phyloP scores from a whole-genome alignment of 1,140 invertebrate genomes.

The Ceratoteleas bidentatus region DNA sequence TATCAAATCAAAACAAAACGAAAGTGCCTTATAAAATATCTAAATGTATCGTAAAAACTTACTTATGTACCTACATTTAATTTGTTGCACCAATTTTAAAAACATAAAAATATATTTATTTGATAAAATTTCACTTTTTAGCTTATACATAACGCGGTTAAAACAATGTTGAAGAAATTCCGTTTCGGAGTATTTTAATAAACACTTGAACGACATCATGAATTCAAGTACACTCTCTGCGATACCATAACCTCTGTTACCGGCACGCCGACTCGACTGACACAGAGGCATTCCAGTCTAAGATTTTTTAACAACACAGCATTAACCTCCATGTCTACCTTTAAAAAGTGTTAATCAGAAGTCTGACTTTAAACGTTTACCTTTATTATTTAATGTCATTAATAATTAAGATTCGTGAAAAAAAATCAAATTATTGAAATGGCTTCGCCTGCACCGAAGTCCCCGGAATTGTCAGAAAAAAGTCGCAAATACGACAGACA shows the following conservation, averaged over 20 bases:
- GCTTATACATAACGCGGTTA: no score
- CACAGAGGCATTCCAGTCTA: conserved; percentile 6
- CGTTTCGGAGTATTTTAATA: neutral
- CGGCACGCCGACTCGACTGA: neutral
- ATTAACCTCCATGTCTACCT: conserved; percentile 17
- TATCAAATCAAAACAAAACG: no score
- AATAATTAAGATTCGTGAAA: conserved; percentile 4
- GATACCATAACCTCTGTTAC: neutral
- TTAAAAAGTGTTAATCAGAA: neutral
- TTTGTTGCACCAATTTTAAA: no score
- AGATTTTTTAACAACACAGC: conserved; percentile 16
- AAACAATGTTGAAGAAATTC: neutral
- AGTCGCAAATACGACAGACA: conserved; percentile 94
- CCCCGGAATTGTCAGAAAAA: conserved; percentile 90
- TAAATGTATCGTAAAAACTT: no score
- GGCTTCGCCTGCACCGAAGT: conserved; percentile 90
- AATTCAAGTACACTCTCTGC: neutral
- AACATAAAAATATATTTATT: no score
- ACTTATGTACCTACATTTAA: no score
- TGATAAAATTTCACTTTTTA: no score
- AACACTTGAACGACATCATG: neutral
- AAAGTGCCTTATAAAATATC: no score
- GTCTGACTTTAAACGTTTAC: neutral
- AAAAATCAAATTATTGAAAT: conserved; percentile 74
- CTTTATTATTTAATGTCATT: conserved; percentile 18